Base-by-base conservation (phyloP, 2,113 vertebrate species). In the Leptobrachium leishanense region DNA sequence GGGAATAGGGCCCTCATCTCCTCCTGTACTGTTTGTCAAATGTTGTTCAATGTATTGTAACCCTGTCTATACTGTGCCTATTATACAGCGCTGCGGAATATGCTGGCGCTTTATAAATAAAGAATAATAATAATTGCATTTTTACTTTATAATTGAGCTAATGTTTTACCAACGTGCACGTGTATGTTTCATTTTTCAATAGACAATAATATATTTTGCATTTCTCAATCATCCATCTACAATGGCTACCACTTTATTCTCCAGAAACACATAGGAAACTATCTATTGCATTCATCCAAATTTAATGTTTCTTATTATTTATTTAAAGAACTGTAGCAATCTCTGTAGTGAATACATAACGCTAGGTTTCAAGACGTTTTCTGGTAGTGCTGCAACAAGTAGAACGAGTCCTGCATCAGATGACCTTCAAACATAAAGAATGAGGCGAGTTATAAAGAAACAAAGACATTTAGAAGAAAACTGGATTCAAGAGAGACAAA, bases 271-370 rank as follows among this genome's bases (percentile, higher is more conserved):
- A 68, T 20, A 76, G 50, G 41, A 68, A 76, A 76, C 75, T 76
- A 68, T 76, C 75, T 65, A 76, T 76, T 68, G 68, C 75, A 50
- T 76, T 76, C 75, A 76, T 68, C 15, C 40, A 76, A 76, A 68
- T 76, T 76, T 76, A 43, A 76, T 76, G 65, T 8, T 39, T 57
- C 40, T 10, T 43, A 76, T 76, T 50, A 68, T 68, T 76, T 76
- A 76, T 76, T 76, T 76, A 76, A 66, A 76, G 50, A 31, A 57
- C 62, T 46, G 57, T 40, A 75, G 44, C 73, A 64, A 20, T 53
- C n/a, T 68, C 64, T 68, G 64, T 39, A 68, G 46, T 57, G 40
- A 57, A 53, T 63, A 76, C 6, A 76, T 68, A 59, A 55, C 55
- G 43, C 50, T 76, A 43, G 53, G 42, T 50, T 57, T 68, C 40